Percentiles rank a stretch among this genome's conserved stretches.
These are phyloP conservation scores for Holothuria glaberrima DNA, from an alignment of 35 echinoderm and acorn worm genomes.

Conservation along the genomic window DNA sequence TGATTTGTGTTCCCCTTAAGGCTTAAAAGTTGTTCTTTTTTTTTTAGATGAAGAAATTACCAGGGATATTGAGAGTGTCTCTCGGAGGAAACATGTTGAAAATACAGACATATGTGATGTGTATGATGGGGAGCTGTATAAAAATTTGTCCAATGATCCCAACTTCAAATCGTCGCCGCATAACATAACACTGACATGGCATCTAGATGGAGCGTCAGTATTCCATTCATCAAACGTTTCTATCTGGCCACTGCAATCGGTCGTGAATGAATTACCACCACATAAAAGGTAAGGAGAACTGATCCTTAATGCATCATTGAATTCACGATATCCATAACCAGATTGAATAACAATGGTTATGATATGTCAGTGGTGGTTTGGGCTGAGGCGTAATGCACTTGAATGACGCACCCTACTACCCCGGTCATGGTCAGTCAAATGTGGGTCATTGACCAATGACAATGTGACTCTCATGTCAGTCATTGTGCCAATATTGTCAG, in stretches of 20 bases:
- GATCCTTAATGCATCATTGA: neutral
- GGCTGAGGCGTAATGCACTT: too few species aligned
- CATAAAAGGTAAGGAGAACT: slow-evolving; percentile 17
- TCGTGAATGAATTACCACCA: slow-evolving; percentile 55
- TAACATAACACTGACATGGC: slow-evolving; percentile 42
- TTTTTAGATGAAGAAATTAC: slow-evolving; percentile 19
- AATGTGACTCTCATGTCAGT: too few species aligned
- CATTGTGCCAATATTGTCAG: too few species aligned
- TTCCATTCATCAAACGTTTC: slow-evolving; percentile 38
- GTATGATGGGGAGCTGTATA: slow-evolving; percentile 53
- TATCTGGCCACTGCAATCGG: slow-evolving; percentile 41
- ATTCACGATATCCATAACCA: too few species aligned
- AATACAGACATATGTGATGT: slow-evolving; percentile 25
- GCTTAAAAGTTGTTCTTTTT: too few species aligned
- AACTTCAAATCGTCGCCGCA: neutral
- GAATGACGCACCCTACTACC: too few species aligned
- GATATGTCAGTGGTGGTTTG: too few species aligned
- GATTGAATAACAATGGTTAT: too few species aligned
- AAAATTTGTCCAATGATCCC: neutral
- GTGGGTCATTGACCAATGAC: too few species aligned
- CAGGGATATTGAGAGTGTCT: neutral
- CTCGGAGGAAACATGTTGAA: slow-evolving; percentile 23
- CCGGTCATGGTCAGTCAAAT: too few species aligned
- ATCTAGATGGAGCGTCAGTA: slow-evolving; percentile 40
- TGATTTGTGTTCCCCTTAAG: too few species aligned